Conservation (phyloP, 1,140 invertebrate species). For the Andricus grossulariae region DNA sequence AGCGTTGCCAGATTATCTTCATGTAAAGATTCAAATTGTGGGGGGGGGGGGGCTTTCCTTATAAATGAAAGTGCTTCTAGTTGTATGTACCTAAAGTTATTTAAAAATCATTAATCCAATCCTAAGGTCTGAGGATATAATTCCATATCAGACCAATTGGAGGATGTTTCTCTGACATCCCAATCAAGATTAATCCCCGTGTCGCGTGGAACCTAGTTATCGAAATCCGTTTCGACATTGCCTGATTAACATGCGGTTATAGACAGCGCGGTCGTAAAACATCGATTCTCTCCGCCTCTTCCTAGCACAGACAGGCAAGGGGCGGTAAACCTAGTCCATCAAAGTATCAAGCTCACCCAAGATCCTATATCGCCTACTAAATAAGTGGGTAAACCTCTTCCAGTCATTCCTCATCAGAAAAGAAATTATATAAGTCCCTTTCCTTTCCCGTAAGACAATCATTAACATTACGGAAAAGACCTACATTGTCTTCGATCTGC, state of each 20-base stretch:
- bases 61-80: background rate
- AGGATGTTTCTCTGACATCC: slow-evolving; percentile 23
- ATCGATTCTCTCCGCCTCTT: slow-evolving; percentile 23
- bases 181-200: slow-evolving; percentile 25
- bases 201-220: slow-evolving; percentile 27
- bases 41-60: background rate
- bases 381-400: background rate
- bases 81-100: background rate
- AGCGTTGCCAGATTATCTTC: slow-evolving; percentile 1
- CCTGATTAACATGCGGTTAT: slow-evolving; percentile 30
- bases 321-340: background rate
- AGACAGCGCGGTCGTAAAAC: slow-evolving; percentile 18
- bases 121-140: slow-evolving; percentile 17
- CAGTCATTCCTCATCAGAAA: background rate
- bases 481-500: slow-evolving; percentile 3
- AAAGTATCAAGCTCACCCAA: background rate
- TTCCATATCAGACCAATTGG: slow-evolving; percentile 3
- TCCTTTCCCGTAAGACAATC: background rate
- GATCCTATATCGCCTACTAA: background rate
- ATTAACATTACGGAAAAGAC: slow-evolving; percentile 5
- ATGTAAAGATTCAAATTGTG: background rate
- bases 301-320: background rate
- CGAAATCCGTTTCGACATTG: slow-evolving; percentile 29
- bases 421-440: no score
- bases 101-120: background rate